These are phyloP conservation scores for Allacma fusca DNA, from an alignment of 2,888 invertebrate species.

Conservation along the genomic window DNA sequence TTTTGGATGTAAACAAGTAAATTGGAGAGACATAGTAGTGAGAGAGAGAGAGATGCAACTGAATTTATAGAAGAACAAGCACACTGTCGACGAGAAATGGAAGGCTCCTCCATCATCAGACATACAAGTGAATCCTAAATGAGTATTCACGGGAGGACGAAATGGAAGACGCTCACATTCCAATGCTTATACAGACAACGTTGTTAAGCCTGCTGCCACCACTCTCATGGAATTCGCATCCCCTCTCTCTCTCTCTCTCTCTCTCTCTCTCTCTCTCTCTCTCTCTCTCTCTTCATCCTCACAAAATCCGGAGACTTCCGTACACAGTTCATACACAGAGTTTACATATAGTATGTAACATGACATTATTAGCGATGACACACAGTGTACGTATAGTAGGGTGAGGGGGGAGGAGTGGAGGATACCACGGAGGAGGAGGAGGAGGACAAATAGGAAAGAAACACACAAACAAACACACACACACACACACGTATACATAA, in stretches of 20 bases:
- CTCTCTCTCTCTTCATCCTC: too few relatives aligned
- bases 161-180: constrained; percentile 2
- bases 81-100: not conserved
- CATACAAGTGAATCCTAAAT: constrained; percentile 21
- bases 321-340: too few relatives aligned
- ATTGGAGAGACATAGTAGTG: not conserved
- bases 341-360: too few relatives aligned
- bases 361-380: too few relatives aligned
- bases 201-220: not conserved
- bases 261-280: too few relatives aligned
- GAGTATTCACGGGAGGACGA: constrained; percentile 22
- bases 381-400: too few relatives aligned
- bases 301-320: too few relatives aligned
- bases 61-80: too few relatives aligned
- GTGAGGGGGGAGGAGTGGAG: too few relatives aligned
- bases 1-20: not conserved
- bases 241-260: too few relatives aligned
- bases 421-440: too few relatives aligned
- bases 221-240: too few relatives aligned
- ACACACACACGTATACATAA: not conserved
- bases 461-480: not conserved
- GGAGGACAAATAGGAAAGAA: not conserved
- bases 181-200: not conserved
- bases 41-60: not conserved
- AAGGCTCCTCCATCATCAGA: not conserved